These are phyloP conservation scores for Sapajus apella DNA, from an alignment of 2,113 vertebrate genomes.

Conservation along the genomic window DNA sequence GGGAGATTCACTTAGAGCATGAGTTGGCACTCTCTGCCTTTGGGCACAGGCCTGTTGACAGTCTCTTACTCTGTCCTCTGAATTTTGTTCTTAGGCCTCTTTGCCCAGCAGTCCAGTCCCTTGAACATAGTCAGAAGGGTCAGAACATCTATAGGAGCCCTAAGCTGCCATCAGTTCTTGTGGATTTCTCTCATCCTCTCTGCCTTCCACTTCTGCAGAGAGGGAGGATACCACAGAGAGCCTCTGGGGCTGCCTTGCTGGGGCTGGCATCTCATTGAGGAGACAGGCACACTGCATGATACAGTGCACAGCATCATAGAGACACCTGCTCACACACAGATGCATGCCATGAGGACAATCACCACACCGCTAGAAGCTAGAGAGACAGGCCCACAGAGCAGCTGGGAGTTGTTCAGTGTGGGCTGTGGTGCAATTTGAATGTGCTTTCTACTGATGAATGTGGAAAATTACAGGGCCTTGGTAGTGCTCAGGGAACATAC, in stretches of 20 bases:
- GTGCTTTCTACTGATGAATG: neutral
- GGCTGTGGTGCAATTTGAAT: neutral
- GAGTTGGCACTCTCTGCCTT: neutral
- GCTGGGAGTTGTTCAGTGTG: too few species aligned
- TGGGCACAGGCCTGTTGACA: neutral
- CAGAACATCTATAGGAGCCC: neutral
- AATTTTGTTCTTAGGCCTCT: neutral
- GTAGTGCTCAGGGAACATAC: too few species aligned
- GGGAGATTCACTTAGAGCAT: too few species aligned
- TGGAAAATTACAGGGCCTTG: too few species aligned
- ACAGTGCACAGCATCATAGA: neutral
- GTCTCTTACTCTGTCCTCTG: rapidly evolving
- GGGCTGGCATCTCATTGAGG: neutral
- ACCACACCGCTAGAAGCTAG: rapidly evolving
- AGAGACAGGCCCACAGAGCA: too few species aligned
- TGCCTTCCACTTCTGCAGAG: too few species aligned
- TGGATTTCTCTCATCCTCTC: neutral
- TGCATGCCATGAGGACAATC: rapidly evolving
- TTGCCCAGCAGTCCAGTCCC: rapidly evolving
- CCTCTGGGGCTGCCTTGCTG: rapidly evolving
- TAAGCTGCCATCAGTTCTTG: too few species aligned
- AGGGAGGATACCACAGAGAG: neutral
- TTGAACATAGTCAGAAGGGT: neutral
- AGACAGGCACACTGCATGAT: neutral
- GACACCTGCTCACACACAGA: neutral